A percentile compares a stretch with the other conserved stretches of the same genome.
These are phyloP conservation scores for Diorhabda sublineata DNA, from an alignment of 1,140 invertebrate genomes.

Conservation along the genomic window DNA sequence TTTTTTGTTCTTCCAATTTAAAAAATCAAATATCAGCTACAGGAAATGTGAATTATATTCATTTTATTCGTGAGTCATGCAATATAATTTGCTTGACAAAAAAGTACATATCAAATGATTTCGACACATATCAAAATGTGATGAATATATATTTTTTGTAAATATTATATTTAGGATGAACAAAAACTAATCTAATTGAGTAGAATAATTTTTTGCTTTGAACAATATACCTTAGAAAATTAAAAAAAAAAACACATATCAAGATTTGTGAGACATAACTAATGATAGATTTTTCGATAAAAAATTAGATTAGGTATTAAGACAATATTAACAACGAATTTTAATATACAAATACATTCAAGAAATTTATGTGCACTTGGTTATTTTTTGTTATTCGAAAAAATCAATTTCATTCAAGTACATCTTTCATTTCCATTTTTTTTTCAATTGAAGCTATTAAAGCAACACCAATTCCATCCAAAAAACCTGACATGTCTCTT, in stretches of 20 bases:
- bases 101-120: slow-evolving; percentile 31
- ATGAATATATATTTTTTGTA: slow-evolving; percentile 25
- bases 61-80: slow-evolving; percentile 3
- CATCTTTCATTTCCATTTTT: no score
- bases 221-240: background rate
- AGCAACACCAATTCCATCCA: no score
- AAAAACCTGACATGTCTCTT: no score
- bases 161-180: slow-evolving; percentile 18
- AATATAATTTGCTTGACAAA: slow-evolving; percentile 17
- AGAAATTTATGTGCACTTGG: no score
- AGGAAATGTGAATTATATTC: slow-evolving; percentile 14
- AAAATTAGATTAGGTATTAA: background rate
- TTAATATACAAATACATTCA: background rate
- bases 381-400: no score
- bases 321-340: background rate
- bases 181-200: slow-evolving; percentile 8
- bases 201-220: slow-evolving; percentile 8
- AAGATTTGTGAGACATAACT: background rate
- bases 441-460: no score
- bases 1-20: no score
- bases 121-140: slow-evolving; percentile 34
- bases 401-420: no score
- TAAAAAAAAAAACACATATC: background rate
- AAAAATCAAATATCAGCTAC: background rate
- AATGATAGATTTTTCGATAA: no score